Evolutionary conservation across 2,888 invertebrate species (phyloP).

Genomic region (Willowsia nigromaculata): DNA sequence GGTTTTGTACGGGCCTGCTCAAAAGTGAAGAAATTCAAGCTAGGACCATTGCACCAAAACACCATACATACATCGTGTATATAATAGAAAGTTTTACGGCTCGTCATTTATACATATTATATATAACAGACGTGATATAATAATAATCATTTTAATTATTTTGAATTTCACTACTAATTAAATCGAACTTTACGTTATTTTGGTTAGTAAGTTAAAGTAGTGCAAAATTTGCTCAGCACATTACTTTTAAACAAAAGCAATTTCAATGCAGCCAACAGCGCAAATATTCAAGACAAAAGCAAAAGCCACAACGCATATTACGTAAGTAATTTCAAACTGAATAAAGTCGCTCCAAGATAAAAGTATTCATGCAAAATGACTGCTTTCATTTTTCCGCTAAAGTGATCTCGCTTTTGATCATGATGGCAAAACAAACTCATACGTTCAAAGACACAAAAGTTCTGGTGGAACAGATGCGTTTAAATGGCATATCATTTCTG

Average conservation of each 20-base stretch:
- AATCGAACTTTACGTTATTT: not conserved
- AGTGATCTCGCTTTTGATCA: not conserved
- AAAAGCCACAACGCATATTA: not conserved
- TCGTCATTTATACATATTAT: not conserved
- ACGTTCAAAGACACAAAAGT: too few relatives aligned
- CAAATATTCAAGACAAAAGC: not conserved
- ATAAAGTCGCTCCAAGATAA: not conserved
- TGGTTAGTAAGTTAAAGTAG: not conserved
- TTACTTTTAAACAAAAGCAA: not conserved
- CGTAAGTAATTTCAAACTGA: not conserved
- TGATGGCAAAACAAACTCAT: not conserved
- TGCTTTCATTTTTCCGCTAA: not conserved
- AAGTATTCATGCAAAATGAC: not conserved
- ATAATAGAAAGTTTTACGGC: too few relatives aligned
- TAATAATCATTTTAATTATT: not conserved
- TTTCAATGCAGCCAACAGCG: not conserved
- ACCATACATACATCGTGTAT: not conserved
- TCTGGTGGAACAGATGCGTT: not conserved
- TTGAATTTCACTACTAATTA: not conserved
- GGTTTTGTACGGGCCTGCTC: slow-evolving; percentile 90
- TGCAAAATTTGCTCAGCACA: not conserved
- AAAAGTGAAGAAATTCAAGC: slow-evolving; percentile 51
- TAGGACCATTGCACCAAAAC: slow-evolving; percentile 47
- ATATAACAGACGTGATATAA: not conserved
- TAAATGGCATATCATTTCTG: not conserved